A percentile compares a stretch with the other conserved stretches of the same genome.
Conservation (phyloP, 2,797 vertebrate species). For the Simalia tracyae region DNA sequence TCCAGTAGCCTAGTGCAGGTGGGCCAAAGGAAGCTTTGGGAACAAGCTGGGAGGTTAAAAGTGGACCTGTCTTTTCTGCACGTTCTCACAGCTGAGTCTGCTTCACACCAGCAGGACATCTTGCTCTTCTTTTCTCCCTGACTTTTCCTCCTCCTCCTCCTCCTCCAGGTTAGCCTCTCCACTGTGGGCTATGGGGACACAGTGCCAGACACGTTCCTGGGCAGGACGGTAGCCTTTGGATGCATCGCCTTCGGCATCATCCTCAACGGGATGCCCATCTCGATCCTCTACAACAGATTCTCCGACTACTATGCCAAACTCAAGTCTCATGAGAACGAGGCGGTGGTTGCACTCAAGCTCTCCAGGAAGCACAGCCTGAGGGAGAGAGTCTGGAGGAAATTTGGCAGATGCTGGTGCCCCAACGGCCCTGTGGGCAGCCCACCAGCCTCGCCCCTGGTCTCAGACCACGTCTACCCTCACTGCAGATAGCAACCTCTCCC, state of each 20-base stretch:
- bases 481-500: neutral
- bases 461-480: no score
- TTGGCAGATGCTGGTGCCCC: constrained; percentile 66
- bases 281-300: constrained; percentile 92
- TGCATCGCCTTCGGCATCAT: constrained; percentile 94
- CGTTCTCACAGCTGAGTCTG: neutral
- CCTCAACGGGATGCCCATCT: constrained; percentile 92
- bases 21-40: no score
- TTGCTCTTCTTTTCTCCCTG: accelerated
- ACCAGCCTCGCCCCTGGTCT: accelerated
- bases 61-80: no score
- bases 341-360: constrained; percentile 72
- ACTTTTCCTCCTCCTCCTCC: neutral
- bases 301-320: constrained; percentile 92
- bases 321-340: constrained; percentile 83
- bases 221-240: constrained; percentile 84
- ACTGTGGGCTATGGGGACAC: constrained; percentile 91
- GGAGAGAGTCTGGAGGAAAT: constrained; percentile 73
- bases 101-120: neutral
- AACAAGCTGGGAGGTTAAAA: no score
- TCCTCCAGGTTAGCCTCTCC: constrained; percentile 87
- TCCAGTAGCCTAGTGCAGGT: no score
- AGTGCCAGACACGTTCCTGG: constrained; percentile 82
- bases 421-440: accelerated
- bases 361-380: constrained; percentile 72